Evolutionary conservation across 2,797 vertebrate species (phyloP).

Genomic region (Chelon labrosus): DNA sequence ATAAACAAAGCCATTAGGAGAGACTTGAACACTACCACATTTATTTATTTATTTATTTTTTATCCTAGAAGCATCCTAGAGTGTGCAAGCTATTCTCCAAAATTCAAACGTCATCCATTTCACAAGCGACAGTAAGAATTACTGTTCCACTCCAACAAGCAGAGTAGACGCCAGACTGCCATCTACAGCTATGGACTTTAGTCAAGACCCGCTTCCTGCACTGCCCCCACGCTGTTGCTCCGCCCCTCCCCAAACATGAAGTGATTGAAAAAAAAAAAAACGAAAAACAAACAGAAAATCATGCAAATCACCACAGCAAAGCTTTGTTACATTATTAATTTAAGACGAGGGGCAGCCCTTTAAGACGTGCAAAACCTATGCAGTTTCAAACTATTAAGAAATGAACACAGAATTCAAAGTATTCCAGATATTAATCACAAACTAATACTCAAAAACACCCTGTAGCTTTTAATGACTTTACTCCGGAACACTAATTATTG

Average conservation of each 20-base stretch:
- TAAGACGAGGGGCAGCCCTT: not conserved
- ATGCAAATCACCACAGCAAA: constrained; percentile 4
- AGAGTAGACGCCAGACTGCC: constrained; percentile 55
- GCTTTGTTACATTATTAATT: not conserved
- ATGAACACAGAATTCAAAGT: constrained; percentile 23
- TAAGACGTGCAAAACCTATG: constrained; percentile 2
- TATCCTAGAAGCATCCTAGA: constrained; percentile 1
- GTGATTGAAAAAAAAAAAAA: not conserved
- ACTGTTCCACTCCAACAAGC: constrained; percentile 30
- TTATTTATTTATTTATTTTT: constrained; percentile 6
- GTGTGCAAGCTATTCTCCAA: constrained; percentile 15
- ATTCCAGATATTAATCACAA: constrained; percentile 38
- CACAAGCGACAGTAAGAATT: constrained; percentile 22
- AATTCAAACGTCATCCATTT: constrained; percentile 44
- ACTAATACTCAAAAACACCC: constrained; percentile 37
- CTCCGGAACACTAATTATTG: constrained; percentile 73
- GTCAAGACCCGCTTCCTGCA: not conserved
- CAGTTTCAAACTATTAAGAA: constrained; percentile 11
- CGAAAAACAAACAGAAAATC: not conserved
- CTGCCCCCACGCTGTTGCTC: constrained; percentile 16
- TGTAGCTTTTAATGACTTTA: constrained; percentile 74
- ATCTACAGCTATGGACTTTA: constrained; percentile 52
- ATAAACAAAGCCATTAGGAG: not conserved
- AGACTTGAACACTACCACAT: not conserved
- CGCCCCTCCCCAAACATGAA: not conserved